Evolutionary conservation across 2,888 invertebrate species (phyloP), one percentile per base, ranked within the genome.

Genomic region (Acronicta alni): DNA sequence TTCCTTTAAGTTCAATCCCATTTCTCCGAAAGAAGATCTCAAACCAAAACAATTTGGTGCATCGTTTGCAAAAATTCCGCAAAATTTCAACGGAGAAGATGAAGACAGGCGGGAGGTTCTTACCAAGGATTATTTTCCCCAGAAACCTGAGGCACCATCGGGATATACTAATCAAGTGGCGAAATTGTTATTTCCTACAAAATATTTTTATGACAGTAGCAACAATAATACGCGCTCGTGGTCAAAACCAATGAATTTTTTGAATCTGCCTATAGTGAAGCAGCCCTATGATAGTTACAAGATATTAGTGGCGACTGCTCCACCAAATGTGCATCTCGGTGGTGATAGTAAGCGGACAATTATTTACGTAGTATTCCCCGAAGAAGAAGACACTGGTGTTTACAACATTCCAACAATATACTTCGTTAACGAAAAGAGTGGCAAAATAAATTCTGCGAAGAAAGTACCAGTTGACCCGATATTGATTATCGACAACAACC

Each of bases 291-390:
- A 80, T 1, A 77, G 88, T 43, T 93, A 92, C 55, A 90, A 89
- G 61, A 81, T 93, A n/a, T 57, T 93, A 38, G 88, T 93, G 0
- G 93, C 87, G 0, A 83, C 85, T 0, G 92, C 93, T 0, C 93
- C 93, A 0, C 81, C 86, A 0, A 73, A 87, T 41, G 56, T 91
- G 5, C 85, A 71, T 43, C 72, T 92, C 8, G 81, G 80, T 5
- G 72, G 75, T 0, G 79, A 85, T 3, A 61, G 67, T 1, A 81
- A 82, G 32, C 85, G 84, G 1, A 67, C 85, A 9, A 78, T 89
- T 0, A 72, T 93, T 16, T 93, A 93, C 42, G 76, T 93, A 3
- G 84, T 93, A 1, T 90, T 92, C 38, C 82, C 88, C 12, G 85
- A 87, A 18, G 84, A 90, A 2, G 66, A 62, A 5, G 75, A 83